These are phyloP conservation scores for Ciona savignyi DNA, from an alignment of 23 tunicate genomes.

Conservation along the genomic window DNA sequence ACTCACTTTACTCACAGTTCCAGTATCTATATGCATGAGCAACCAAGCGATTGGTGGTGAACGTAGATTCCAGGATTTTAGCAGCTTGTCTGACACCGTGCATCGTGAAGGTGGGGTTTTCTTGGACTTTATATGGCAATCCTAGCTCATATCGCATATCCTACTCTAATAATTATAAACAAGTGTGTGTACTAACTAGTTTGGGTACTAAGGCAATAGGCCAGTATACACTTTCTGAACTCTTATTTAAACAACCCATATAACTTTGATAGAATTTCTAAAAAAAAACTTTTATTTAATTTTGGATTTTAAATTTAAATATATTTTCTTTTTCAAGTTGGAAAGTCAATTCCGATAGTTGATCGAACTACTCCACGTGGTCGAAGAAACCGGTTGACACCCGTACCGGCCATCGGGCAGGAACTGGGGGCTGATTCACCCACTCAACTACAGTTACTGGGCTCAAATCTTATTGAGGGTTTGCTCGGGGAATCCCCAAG, in stretches of 20 bases:
- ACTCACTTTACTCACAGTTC: no score
- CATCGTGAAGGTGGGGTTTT: not conserved
- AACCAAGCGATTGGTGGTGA: not conserved
- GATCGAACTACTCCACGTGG: not conserved
- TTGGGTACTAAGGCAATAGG: not conserved
- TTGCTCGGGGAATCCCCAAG: conserved; percentile 51
- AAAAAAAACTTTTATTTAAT: no score
- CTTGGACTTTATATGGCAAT: no score
- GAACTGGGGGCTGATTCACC: conserved; percentile 73
- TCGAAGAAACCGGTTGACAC: not conserved
- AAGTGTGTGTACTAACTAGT: no score
- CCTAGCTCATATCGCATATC: no score
- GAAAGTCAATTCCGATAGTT: not conserved
- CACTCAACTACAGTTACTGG: conserved; percentile 75
- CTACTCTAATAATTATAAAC: no score
- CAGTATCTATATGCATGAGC: not conserved
- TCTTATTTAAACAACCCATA: not conserved
- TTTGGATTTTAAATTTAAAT: no score
- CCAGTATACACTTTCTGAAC: not conserved
- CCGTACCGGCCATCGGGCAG: not conserved
- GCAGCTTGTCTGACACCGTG: not conserved
- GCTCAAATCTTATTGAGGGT: conserved; percentile 73
- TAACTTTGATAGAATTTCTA: no score
- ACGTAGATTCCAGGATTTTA: not conserved
- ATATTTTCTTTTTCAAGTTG: no score